Base-by-base conservation (phyloP, 2,888 invertebrate genomes). In the Tromatobia lineatoria region DNA sequence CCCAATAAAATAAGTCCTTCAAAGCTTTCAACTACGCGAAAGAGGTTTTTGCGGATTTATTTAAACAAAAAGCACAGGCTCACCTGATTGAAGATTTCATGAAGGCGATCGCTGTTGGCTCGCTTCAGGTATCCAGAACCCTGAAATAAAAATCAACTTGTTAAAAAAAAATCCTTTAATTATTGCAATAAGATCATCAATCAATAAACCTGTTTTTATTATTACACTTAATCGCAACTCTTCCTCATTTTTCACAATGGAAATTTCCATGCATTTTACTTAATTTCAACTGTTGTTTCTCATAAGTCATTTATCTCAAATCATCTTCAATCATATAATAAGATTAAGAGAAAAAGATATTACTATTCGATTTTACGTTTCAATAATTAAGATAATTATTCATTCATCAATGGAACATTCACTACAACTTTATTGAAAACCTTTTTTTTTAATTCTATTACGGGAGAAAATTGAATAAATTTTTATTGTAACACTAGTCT, bases 111-210 rank as follows among this genome's bases (percentile, higher is more conserved):
- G 90, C 97, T 96, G 93, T 97, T 97, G 83, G 99, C 99, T 93
- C 99, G 96, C 95, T 97, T 98, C 92, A 98, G 95, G 94, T 97
- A 97, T 94, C 97, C 97, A 94, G 97, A 96, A 94, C 97, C 97
- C 98, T 97, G 93, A 64, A 95, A 95, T 85, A 87, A 90, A 87
- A 73, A 85, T 11, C 29, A 47, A 54, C 38, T 66, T 70, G 59
- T 66, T 11, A 47, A 11, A 54, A 15, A 20, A 18, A n/a, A n/a
- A n/a, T n/a, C 7, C 8, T 50, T 61, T 2, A 7, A 61, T 59
- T n/a, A 3, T 29, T 29, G 29, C 18, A 52, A 18, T 52, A n/a
- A n/a, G n/a, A n/a, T n/a, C n/a, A 52, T 52, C 20, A 52, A 52
- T 20, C 1, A 52, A 52, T n/a, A 8, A 52, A n/a, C n/a, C 13